phyloP scores from a whole-genome alignment of 2,797 vertebrate species.

The Pseudomugil gertrudae region DNA sequence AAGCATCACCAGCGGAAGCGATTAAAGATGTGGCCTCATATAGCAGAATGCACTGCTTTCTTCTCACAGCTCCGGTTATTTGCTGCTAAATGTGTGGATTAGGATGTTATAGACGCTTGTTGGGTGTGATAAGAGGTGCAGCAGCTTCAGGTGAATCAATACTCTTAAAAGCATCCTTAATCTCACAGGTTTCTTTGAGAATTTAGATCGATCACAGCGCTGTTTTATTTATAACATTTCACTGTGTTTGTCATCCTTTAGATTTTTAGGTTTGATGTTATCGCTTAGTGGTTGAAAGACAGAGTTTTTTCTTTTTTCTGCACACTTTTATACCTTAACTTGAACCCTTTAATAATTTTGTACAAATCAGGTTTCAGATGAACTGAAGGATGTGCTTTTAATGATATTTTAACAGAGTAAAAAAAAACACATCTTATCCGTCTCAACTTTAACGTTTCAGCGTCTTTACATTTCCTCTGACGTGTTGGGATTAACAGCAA shows the following conservation, averaged over 20 bases:
- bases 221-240: conserved; percentile 27
- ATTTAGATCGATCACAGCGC: conserved; percentile 21
- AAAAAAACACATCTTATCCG: not conserved
- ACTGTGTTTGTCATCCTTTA: conserved; percentile 11
- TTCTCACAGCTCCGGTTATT: conserved; percentile 23
- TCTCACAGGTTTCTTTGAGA: conserved; percentile 40
- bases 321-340: not conserved
- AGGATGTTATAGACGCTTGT: conserved; percentile 38
- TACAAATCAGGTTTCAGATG: not conserved
- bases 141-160: conserved; percentile 46
- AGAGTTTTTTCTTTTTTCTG: conserved; percentile 1
- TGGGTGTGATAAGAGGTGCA: conserved; percentile 38
- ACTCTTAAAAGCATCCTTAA: conserved; percentile 33
- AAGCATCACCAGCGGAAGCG: conserved; percentile 11
- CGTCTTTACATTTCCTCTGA: not conserved
- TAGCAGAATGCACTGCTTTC: conserved; percentile 13
- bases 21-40: conserved; percentile 12
- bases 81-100: conserved; percentile 43
- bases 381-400: not conserved
- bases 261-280: conserved; percentile 12
- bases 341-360: conserved; percentile 10
- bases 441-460: not conserved
- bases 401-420: not conserved
- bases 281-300: not conserved
- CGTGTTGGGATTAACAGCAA: not conserved